phyloP scores from a whole-genome alignment of 2,113 vertebrate species.

The Micromys minutus region DNA sequence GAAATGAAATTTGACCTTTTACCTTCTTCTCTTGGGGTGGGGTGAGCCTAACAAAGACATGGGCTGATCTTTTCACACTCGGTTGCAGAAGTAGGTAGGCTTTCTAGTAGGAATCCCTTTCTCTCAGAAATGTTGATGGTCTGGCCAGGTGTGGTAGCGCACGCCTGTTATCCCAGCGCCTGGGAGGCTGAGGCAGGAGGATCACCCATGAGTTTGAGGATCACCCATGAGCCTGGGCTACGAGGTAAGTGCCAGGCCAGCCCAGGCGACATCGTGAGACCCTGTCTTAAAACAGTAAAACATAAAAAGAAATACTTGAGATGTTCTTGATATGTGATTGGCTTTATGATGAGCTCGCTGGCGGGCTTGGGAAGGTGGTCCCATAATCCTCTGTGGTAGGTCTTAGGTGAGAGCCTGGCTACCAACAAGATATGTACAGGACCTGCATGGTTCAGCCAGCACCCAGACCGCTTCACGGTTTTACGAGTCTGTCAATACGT shows the following conservation, averaged over 20 bases:
- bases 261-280: background rate
- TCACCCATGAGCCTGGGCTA: conserved; percentile 3
- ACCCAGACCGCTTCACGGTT: background rate
- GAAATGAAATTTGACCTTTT: conserved; percentile 18
- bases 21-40: background rate
- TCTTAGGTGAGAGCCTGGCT: background rate
- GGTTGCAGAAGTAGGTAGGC: background rate
- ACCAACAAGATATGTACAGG: background rate
- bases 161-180: background rate
- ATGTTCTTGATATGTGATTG: background rate
- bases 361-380: background rate
- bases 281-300: background rate
- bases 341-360: background rate
- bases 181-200: background rate
- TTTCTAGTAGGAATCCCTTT: conserved; percentile 28
- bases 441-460: background rate
- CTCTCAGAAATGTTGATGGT: background rate
- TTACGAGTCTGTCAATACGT: background rate
- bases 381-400: background rate
- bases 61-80: background rate
- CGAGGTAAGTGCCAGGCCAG: background rate
- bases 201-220: background rate
- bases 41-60: background rate
- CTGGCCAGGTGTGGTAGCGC: background rate
- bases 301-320: background rate